Base-by-base conservation (phyloP, 1,140 invertebrate species). In the Pogonomyrmex californicus region DNA sequence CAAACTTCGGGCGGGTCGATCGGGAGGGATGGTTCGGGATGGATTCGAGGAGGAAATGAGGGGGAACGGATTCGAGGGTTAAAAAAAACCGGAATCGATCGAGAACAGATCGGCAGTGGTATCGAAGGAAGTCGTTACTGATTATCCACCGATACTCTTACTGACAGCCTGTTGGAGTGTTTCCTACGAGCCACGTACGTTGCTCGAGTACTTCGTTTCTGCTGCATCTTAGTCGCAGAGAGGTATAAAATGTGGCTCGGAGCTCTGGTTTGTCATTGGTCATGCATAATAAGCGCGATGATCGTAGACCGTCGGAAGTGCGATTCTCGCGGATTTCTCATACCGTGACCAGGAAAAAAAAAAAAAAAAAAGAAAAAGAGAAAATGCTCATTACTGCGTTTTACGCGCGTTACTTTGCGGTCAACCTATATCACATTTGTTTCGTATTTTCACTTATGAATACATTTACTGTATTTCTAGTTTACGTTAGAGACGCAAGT, bases 201-300 rank as follows among this genome's bases (percentile, higher is more conserved):
- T 95, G 86, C 62, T 86, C 83, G 65, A 78, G 12, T 71, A 63
- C 56, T 62, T 62, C 23, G 30, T 86, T 86, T 70, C 82, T 86
- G 14, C 62, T 38, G 58, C 81, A 51, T 60, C 33, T 65, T 58
- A 78, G 77, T 66, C 85, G 90, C 90, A 92, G 87, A 91, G 86
- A 85, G 23, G 38, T 66, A 81, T 58, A 88, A 91, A 91, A 91
- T 91, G 88, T 93, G 93, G 94, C 94, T 94, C 94, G 94, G 94
- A 94, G 94, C 95, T 95, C 95, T 95, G 95, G 95, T 95, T 95
- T 95, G 95, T 95, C 95, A 95, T 95, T 95, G 95, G 94, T 95
- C 94, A 94, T 95, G 92, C 79, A 88, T 92, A 92, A 90, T 87
- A 63, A 63, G 47, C 81, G 81, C 81, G 81, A 75, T 38, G 54